phyloP scores from a whole-genome alignment of 2,113 vertebrate species.

The Proterorhinus semilunaris region DNA sequence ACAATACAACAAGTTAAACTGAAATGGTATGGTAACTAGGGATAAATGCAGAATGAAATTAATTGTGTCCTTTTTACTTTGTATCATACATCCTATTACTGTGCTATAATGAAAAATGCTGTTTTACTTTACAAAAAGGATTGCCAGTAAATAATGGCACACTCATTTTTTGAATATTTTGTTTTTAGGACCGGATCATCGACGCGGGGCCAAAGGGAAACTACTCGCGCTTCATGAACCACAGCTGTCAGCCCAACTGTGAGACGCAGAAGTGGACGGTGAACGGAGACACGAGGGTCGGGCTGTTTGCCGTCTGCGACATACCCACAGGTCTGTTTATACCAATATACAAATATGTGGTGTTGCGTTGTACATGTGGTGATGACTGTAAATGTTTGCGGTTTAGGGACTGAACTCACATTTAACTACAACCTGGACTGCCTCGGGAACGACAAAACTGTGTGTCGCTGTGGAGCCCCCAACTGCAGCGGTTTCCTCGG shows the following conservation, averaged over 20 bases:
- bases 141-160: neutral
- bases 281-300: constrained; percentile 93
- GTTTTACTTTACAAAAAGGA: too few relatives aligned
- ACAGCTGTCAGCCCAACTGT: constrained; percentile 99
- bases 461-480: constrained; percentile 91
- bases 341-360: neutral
- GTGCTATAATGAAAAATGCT: too few relatives aligned
- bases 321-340: constrained; percentile 84
- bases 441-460: constrained; percentile 95
- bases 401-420: constrained; percentile 90
- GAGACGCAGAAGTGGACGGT: constrained; percentile 99
- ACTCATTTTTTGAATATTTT: neutral
- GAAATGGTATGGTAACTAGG: too few relatives aligned
- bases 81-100: too few relatives aligned
- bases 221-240: constrained; percentile 98
- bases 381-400: neutral
- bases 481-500: constrained; percentile 98
- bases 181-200: constrained; percentile 89
- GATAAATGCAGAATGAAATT: too few relatives aligned
- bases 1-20: constrained; percentile 57
- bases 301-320: constrained; percentile 92
- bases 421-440: constrained; percentile 99
- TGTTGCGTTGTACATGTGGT: neutral
- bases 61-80: too few relatives aligned
- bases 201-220: constrained; percentile 98